phyloP scores from a whole-genome alignment of 2,888 invertebrate species.

The Hydrotaea diabolus region DNA sequence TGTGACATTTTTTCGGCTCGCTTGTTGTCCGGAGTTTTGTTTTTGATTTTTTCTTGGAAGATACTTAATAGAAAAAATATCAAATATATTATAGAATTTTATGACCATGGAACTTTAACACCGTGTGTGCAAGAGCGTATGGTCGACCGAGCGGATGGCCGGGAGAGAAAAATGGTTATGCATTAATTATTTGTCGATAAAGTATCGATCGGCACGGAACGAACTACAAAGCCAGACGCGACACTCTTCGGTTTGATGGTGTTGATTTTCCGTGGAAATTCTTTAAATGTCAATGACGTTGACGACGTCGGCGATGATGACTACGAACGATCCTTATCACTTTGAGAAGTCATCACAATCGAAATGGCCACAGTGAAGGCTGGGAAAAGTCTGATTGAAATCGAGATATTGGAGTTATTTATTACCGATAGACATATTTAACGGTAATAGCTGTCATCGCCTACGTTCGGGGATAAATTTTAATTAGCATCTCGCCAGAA shows the following conservation, averaged over 20 bases:
- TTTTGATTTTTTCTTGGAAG: conserved; percentile 26
- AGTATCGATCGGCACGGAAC: conserved; percentile 44
- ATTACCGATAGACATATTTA: conserved; percentile 15
- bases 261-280: conserved; percentile 20
- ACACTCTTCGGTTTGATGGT: conserved; percentile 14
- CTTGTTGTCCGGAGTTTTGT: conserved; percentile 30
- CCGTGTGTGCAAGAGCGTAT: not conserved
- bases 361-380: not conserved
- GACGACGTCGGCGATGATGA: not conserved
- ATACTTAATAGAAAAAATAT: conserved; percentile 26
- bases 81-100: conserved; percentile 33
- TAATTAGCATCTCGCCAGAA: conserved; percentile 26
- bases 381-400: conserved; percentile 35
- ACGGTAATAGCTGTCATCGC: conserved; percentile 58
- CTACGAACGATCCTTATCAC: conserved; percentile 34
- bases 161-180: conserved; percentile 11
- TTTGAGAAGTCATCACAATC: conserved; percentile 43
- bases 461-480: conserved; percentile 46
- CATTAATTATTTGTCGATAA: conserved; percentile 60
- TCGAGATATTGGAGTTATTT: conserved; percentile 22
- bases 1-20: conserved; percentile 58
- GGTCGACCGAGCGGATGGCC: not conserved
- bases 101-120: not conserved
- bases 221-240: conserved; percentile 27
- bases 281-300: not conserved